Base-by-base conservation (phyloP, 1,140 invertebrate genomes). In the Aplysia californica region DNA sequence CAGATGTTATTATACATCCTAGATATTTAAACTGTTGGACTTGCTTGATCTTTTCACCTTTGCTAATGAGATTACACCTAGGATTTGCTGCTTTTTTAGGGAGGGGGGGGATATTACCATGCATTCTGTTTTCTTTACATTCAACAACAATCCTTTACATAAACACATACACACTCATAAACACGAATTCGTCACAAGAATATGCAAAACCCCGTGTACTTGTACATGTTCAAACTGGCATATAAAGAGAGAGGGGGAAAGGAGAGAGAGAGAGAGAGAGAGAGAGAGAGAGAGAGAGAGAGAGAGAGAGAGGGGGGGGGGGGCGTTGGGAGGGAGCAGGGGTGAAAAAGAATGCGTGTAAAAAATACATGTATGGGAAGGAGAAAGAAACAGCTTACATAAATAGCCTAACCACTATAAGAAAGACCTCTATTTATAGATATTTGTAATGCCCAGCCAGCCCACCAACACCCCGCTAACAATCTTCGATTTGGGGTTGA, bases 301-400 rank as follows among this genome's bases (percentile, higher is more conserved):
- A 66, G 64, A 66, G 64, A 66, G 64, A 33, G 21, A 66, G 64
- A 66, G 64, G 26, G 10, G 6, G 58, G 6, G 10, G 29, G 58
- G 26, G 58, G 10, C 15, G 10, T 20, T 15, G 58, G 26, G 10
- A 61, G 10, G 58, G 6, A 26, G 26, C 15, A 18, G 58, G 6
- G 10, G 29, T n/a, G n/a, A n/a, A n/a, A n/a, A n/a, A n/a, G n/a
- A n/a, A n/a, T n/a, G 26, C 26, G 58, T 21, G 26, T 61, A 26
- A 61, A 61, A 10, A 18, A 6, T 26, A 15, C 6, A 61, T 18
- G 18, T 15, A 61, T 61, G 26, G 26, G 6, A 20, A 26, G 10
- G 58, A 21, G 6, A 20, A 18, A 10, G 6, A 6, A 20, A 18
- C 26, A 20, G 26, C 6, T 18, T 61, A 61, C 6, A 61, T 61